These are phyloP conservation scores for Dissostichus mawsoni DNA, from an alignment of 2,113 vertebrate species.

Conservation along the genomic window DNA sequence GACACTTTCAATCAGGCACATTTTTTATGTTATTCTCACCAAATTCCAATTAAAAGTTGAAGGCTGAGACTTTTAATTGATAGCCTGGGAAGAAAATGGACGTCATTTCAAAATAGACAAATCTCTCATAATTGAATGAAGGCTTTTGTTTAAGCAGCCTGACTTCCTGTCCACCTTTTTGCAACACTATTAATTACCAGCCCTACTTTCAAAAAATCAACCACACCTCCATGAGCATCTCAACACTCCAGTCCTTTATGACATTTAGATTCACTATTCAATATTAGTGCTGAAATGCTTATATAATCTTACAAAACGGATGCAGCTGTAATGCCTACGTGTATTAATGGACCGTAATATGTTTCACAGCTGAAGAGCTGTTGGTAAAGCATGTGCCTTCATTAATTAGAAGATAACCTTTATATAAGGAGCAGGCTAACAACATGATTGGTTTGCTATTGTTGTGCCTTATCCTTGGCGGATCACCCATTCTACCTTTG, in stretches of 20 bases:
- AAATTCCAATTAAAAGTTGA: conserved; percentile 20
- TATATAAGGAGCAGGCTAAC: conserved; percentile 54
- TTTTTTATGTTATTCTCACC: background rate
- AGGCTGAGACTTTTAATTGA: background rate
- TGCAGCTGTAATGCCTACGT: conserved; percentile 25
- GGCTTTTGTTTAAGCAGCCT: conserved; percentile 21
- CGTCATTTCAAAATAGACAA: conserved; percentile 2
- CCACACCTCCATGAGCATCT: conserved; percentile 51
- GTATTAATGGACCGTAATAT: conserved; percentile 43
- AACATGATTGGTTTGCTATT: conserved; percentile 67
- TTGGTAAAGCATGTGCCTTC: conserved; percentile 46
- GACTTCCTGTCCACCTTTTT: conserved; percentile 36
- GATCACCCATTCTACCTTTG: conserved; percentile 75
- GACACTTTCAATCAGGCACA: background rate
- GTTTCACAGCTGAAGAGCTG: conserved; percentile 50
- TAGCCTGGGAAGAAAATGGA: background rate
- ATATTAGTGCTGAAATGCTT: conserved; percentile 11
- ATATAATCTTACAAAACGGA: background rate
- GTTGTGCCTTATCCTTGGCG: conserved; percentile 66
- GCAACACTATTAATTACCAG: conserved; percentile 45
- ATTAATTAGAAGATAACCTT: conserved; percentile 74
- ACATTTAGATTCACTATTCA: conserved; percentile 41
- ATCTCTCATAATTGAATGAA: conserved; percentile 26
- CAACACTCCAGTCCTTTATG: conserved; percentile 20
- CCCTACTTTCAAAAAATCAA: conserved; percentile 40